phyloP scores from a whole-genome alignment of 1,140 invertebrate genomes.

The Cotesia vestalis region DNA sequence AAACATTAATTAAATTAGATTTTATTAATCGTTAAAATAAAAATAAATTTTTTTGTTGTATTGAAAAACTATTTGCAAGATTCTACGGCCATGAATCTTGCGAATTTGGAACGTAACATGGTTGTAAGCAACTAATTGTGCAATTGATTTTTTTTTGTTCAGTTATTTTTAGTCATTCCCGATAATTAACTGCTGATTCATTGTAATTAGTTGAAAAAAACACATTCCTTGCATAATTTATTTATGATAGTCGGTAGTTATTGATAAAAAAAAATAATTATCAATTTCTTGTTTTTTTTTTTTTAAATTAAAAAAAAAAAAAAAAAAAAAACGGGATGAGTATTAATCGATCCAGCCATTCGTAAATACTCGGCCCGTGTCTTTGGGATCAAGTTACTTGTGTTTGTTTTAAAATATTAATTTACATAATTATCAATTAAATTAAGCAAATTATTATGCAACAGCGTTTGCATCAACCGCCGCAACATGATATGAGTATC shows the following conservation, averaged over 20 bases:
- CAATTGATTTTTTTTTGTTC: not conserved
- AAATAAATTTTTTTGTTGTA: not conserved
- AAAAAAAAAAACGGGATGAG: conserved; percentile 9
- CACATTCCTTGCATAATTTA: not conserved
- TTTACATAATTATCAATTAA: not conserved
- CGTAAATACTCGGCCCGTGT: conserved; percentile 35
- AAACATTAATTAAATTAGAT: not conserved
- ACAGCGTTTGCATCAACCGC: not conserved
- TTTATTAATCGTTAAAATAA: not conserved
- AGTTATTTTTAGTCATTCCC: not conserved
- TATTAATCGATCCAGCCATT: conserved; percentile 38
- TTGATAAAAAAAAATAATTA: too few species aligned
- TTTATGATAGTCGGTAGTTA: too few species aligned
- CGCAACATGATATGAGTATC: too few species aligned
- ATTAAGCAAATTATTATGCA: conserved; percentile 1
- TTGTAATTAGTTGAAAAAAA: conserved; percentile 11
- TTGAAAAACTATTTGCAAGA: conserved; percentile 34
- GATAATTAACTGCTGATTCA: conserved; percentile 8
- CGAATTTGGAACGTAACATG: conserved; percentile 27
- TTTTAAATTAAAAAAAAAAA: not conserved
- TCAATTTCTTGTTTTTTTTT: too few species aligned
- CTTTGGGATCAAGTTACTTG: conserved; percentile 29
- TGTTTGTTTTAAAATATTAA: not conserved
- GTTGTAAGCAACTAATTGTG: not conserved
- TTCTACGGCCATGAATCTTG: conserved; percentile 51